These are phyloP conservation scores for Melinaea menophilus DNA, from an alignment of 2,888 invertebrate genomes.

Conservation along the genomic window DNA sequence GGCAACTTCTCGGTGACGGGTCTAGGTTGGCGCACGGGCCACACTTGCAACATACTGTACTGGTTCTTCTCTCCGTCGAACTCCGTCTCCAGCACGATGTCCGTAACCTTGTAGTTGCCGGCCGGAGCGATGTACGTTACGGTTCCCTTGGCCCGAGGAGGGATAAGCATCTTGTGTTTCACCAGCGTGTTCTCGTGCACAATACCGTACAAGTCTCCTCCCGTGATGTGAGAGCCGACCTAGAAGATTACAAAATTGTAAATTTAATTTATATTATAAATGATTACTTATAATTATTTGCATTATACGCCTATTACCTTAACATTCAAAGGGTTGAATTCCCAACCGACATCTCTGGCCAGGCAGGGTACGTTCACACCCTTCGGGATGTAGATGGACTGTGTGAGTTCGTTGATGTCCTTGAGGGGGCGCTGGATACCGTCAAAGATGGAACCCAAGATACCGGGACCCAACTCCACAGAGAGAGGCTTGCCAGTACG, in stretches of 20 bases:
- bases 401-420: slow-evolving; percentile 95
- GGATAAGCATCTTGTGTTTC: slow-evolving; percentile 97
- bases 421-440: slow-evolving; percentile 99
- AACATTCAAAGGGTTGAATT: slow-evolving; percentile 91
- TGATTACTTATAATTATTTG: not conserved
- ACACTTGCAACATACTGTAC: slow-evolving; percentile 98
- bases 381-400: slow-evolving; percentile 99
- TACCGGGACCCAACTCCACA: slow-evolving; percentile 99
- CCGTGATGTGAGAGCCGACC: slow-evolving; percentile 98
- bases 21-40: slow-evolving; percentile 99
- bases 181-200: slow-evolving; percentile 99
- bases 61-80: slow-evolving; percentile 96
- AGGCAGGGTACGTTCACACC: slow-evolving; percentile 97
- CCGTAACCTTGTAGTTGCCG: slow-evolving; percentile 97
- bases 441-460: slow-evolving; percentile 99
- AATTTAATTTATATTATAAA: not conserved
- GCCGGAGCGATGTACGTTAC: slow-evolving; percentile 95
- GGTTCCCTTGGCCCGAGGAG: slow-evolving; percentile 96
- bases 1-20: slow-evolving; percentile 98
- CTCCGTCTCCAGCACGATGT: slow-evolving; percentile 97
- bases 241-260: slow-evolving; percentile 48
- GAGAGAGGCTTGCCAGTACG: slow-evolving; percentile 99
- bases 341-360: slow-evolving; percentile 90
- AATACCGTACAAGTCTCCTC: slow-evolving; percentile 97
- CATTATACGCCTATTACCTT: slow-evolving; percentile 72